A percentile compares a stretch with the other conserved stretches of the same genome.
Conservation (phyloP, 2,797 vertebrate genomes). For the Nasua narica region DNA sequence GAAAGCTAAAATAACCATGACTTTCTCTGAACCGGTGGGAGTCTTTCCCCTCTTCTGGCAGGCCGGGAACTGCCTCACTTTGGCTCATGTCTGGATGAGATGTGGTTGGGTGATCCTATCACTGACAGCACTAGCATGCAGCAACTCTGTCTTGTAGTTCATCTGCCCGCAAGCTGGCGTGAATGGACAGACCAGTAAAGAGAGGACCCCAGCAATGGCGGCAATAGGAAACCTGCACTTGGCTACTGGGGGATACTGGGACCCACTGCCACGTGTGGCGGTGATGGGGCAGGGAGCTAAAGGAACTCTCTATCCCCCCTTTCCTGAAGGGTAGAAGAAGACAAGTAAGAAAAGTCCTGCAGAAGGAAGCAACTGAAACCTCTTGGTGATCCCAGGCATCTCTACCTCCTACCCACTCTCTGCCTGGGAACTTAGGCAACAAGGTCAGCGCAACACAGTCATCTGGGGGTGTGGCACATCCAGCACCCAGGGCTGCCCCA, state of each 20-base stretch:
- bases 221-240: neutral
- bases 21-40: neutral
- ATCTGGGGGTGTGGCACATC: neutral
- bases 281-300: accelerated
- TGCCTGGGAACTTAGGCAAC: neutral
- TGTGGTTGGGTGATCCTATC: no score
- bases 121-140: accelerated
- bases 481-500: no score
- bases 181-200: neutral
- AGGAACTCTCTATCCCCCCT: neutral
- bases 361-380: neutral
- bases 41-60: neutral
- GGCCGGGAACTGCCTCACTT: neutral
- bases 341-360: neutral
- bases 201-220: neutral
- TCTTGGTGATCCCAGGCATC: neutral
- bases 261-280: neutral
- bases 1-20: neutral
- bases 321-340: neutral
- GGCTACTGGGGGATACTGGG: accelerated
- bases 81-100: neutral
- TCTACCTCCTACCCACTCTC: neutral
- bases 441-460: neutral
- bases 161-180: neutral
- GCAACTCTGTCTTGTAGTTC: neutral